Evolutionary conservation across 2,888 invertebrate genomes (phyloP).

Genomic region (Catocala sponsa): DNA sequence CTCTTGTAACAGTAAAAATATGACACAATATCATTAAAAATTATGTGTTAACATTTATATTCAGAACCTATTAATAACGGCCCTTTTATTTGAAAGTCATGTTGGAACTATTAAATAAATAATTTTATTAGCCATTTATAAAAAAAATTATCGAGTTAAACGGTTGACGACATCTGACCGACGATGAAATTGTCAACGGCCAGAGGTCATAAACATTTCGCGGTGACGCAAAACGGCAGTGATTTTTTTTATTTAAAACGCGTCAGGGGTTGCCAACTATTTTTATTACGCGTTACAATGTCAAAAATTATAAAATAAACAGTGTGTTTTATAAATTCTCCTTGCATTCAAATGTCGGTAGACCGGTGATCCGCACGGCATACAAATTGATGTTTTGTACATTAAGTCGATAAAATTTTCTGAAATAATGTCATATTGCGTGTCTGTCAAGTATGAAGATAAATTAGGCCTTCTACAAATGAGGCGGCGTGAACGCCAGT

Average conservation of each 20-base stretch:
- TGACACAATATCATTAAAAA: constrained; percentile 15
- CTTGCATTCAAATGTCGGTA: constrained; percentile 23
- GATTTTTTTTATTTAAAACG: constrained; percentile 36
- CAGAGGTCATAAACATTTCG: constrained; percentile 51
- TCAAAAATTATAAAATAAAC: constrained; percentile 65
- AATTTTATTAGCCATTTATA: constrained; percentile 36
- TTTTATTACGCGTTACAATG: constrained; percentile 69
- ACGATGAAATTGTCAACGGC: constrained; percentile 51
- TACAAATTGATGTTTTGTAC: constrained; percentile 41
- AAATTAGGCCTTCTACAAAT: constrained; percentile 47
- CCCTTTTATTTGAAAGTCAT: constrained; percentile 35
- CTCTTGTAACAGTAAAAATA: constrained; percentile 16
- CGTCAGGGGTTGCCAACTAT: constrained; percentile 69
- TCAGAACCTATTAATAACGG: constrained; percentile 27
- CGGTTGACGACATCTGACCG: constrained; percentile 47
- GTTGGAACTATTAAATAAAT: constrained; percentile 44
- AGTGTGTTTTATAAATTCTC: constrained; percentile 51
- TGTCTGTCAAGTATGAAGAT: constrained; percentile 44
- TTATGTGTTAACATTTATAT: constrained; percentile 21
- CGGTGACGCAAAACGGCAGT: constrained; percentile 41
- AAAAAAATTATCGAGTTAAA: constrained; percentile 43
- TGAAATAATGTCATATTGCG: constrained; percentile 34
- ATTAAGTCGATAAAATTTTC: constrained; percentile 37
- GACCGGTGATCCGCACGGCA: constrained; percentile 13
- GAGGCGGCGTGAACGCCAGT: constrained; percentile 41